Percentiles rank a stretch among this genome's conserved stretches.
Evolutionary conservation across 2,113 vertebrate species (phyloP).

Genomic region (Ascaphus truei): DNA sequence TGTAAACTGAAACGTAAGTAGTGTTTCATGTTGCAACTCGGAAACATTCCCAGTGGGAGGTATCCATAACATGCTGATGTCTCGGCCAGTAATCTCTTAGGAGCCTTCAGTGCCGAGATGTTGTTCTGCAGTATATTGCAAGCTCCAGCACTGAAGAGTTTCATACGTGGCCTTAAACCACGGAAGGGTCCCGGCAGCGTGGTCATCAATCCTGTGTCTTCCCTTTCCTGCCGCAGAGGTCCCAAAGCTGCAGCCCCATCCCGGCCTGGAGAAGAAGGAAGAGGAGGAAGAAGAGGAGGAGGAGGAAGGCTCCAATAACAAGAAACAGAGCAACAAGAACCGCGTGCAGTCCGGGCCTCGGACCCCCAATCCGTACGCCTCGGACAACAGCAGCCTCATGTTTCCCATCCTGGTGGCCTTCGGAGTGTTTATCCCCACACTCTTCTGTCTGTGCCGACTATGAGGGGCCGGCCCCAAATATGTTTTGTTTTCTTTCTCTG

Average conservation of each 20-base stretch:
- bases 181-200: too few relatives aligned
- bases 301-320: constrained; percentile 78
- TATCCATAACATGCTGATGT: too few relatives aligned
- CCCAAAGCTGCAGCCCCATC: constrained; percentile 93
- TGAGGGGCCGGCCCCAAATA: constrained; percentile 53
- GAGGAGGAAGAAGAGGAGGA: constrained; percentile 85
- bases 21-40: too few relatives aligned
- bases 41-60: too few relatives aligned
- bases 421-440: constrained; percentile 96
- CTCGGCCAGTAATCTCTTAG: too few relatives aligned
- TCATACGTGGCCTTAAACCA: too few relatives aligned
- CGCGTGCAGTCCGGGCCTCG: constrained; percentile 92
- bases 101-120: too few relatives aligned
- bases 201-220: background rate
- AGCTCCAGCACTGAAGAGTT: too few relatives aligned
- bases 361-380: constrained; percentile 94
- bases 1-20: too few relatives aligned
- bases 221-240: constrained; percentile 73
- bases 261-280: constrained; percentile 87
- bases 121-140: too few relatives aligned
- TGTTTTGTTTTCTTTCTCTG: background rate
- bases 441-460: constrained; percentile 97
- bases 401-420: constrained; percentile 97
- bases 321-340: constrained; percentile 75
- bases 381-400: constrained; percentile 99